A percentile compares a stretch with the other conserved stretches of the same genome.
phyloP scores from a whole-genome alignment of 2,888 invertebrate species.

The Adelognathus sp. region DNA sequence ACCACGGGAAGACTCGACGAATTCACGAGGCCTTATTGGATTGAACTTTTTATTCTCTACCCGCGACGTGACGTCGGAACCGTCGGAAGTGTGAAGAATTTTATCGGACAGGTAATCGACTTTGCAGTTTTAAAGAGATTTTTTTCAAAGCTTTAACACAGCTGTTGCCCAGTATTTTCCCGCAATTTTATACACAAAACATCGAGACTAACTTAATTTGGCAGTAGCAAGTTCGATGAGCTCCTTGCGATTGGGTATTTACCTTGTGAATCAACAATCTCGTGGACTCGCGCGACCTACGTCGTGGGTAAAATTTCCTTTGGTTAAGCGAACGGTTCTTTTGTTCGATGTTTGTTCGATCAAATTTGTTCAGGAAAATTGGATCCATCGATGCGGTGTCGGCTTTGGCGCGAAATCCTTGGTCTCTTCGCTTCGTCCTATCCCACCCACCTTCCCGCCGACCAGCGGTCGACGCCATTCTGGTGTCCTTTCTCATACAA shows the following conservation, averaged over 20 bases:
- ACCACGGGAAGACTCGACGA: slow-evolving; percentile 1
- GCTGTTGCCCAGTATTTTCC: not conserved
- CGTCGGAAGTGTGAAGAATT: too few species aligned
- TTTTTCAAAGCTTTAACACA: not conserved
- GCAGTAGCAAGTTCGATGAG: slow-evolving; percentile 7
- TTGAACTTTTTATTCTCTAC: slow-evolving; percentile 5
- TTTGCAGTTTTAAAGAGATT: not conserved
- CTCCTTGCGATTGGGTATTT: slow-evolving; percentile 20
- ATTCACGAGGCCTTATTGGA: slow-evolving; percentile 23
- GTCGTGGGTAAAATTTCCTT: slow-evolving; percentile 13
- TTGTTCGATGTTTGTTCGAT: slow-evolving; percentile 44
- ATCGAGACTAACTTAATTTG: too few species aligned
- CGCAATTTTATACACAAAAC: too few species aligned
- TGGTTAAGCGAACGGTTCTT: slow-evolving; percentile 44
- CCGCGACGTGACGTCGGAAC: too few species aligned
- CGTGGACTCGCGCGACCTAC: not conserved
- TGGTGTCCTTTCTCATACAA: slow-evolving; percentile 32
- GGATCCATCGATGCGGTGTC: slow-evolving; percentile 47
- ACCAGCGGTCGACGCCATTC: slow-evolving; percentile 46
- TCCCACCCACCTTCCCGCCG: not conserved
- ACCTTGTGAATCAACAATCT: slow-evolving; percentile 39
- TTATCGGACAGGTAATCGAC: slow-evolving; percentile 15
- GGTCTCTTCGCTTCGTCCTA: slow-evolving; percentile 2
- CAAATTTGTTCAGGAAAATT: slow-evolving; percentile 62
- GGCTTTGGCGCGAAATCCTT: slow-evolving; percentile 19